Evolutionary conservation across 2,888 invertebrate species (phyloP), one percentile per base, ranked within the genome.

Genomic region (Chymomyza amoena): DNA sequence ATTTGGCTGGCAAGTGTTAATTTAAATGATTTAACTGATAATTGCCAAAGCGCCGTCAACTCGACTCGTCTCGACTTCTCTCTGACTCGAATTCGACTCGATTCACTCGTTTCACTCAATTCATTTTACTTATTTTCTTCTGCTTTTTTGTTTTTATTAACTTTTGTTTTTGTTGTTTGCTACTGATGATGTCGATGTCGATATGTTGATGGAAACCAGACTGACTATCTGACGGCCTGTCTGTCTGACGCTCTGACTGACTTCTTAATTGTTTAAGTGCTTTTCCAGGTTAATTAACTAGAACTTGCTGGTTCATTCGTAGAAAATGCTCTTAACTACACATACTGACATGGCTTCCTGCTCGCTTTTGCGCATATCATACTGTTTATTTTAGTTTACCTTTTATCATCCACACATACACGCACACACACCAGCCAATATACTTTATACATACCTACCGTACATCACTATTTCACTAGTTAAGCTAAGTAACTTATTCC

Each of bases 21-120:
- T 89, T 89, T 84, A 88, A 80, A 81, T 86, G 87, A 84, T 87
- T 87, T 88, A 86, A 81, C 79, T 80, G 84, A 78, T 82, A 79
- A 84, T 87, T 84, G 81, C 73, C 75, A 73, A 75, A 72, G 72
- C 70, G 68, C 73, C 69, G 60, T 68, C 51, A 4, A 25, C 28
- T 25, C 25, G 25, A 28, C 72, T 70, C 57, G 61, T 65, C 70
- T 16, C 68, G 62, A 25, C 54, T 36, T 25, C 25, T 25, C 25
- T 25, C 25, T 25, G 25, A 25, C 25, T 25, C 25, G 25, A 4
- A 25, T 25, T 25, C 25, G 25, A 25, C 25, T 25, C 4, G 25
- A 25, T 25, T 25, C 25, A 25, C 25, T 25, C 32, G 32, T 32
- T 32, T 32, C 51, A 45, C 50, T 16, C n/a, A 20, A 7, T 25